phyloP scores from a whole-genome alignment of 2,888 invertebrate genomes.

The Alloplasta piceator region DNA sequence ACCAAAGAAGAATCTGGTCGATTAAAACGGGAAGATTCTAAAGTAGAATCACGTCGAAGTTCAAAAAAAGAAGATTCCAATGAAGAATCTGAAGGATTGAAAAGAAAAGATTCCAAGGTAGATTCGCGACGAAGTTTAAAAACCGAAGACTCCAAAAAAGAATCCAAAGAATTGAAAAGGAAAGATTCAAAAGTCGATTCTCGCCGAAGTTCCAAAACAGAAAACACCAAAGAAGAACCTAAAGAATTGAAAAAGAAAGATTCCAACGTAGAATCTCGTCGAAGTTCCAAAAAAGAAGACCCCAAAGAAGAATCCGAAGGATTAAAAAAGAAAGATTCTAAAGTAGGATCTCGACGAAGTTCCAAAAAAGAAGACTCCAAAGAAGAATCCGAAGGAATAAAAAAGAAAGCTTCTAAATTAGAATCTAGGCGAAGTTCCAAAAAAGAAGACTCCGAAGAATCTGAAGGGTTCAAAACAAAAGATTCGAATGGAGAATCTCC shows the following conservation, averaged over 20 bases:
- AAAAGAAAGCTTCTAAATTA: not conserved
- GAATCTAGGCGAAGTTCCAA: slow-evolving; percentile 10
- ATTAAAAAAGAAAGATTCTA: not conserved
- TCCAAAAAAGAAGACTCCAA: slow-evolving; percentile 65
- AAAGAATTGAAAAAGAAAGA: slow-evolving; percentile 67
- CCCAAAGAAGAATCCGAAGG: not conserved
- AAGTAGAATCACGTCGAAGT: slow-evolving; percentile 48
- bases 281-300: slow-evolving; percentile 7
- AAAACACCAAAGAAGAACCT: slow-evolving; percentile 58
- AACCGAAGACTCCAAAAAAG: slow-evolving; percentile 47
- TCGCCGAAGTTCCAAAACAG: slow-evolving; percentile 16
- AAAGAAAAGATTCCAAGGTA: slow-evolving; percentile 42
- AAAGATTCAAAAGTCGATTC: not conserved
- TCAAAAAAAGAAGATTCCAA: slow-evolving; percentile 19
- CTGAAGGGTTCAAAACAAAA: slow-evolving; percentile 7
- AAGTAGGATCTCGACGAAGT: not conserved
- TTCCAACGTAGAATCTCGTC: slow-evolving; percentile 23
- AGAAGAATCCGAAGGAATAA: slow-evolving; percentile 63
- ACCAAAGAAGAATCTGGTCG: slow-evolving; percentile 68
- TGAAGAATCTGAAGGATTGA: slow-evolving; percentile 3
- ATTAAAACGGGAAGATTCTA: slow-evolving; percentile 69
- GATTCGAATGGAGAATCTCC: not conserved
- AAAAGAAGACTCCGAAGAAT: slow-evolving; percentile 63
- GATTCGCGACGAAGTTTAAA: slow-evolving; percentile 70
- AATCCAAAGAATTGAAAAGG: slow-evolving; percentile 1